Percentiles rank a stretch among this genome's conserved stretches.
These are phyloP conservation scores for Conistra vaccinii DNA, from an alignment of 2,888 invertebrate genomes.

Conservation along the genomic window DNA sequence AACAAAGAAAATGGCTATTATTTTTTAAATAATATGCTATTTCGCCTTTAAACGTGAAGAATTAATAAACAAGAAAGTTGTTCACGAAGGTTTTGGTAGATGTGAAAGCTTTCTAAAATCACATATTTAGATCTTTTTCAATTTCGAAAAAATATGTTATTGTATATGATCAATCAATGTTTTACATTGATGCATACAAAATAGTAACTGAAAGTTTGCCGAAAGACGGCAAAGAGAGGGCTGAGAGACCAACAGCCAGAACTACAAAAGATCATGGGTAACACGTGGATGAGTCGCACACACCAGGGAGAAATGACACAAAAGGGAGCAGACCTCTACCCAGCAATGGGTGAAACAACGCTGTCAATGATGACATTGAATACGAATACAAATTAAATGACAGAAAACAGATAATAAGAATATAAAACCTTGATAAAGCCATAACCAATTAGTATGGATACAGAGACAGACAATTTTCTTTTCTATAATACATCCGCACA, in stretches of 20 bases:
- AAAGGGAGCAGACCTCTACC: not conserved
- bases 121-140: too few relatives aligned
- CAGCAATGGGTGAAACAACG: not conserved
- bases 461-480: not conserved
- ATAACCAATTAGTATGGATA: not conserved
- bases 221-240: not conserved
- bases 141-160: too few relatives aligned
- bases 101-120: not conserved
- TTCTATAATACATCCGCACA: conserved; percentile 7
- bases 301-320: not conserved
- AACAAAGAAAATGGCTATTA: conserved; percentile 47
- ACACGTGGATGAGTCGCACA: too few relatives aligned
- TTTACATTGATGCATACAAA: not conserved
- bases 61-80: not conserved
- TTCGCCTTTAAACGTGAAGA: not conserved
- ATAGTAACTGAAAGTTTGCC: not conserved
- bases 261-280: not conserved
- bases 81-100: not conserved
- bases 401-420: not conserved
- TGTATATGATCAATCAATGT: not conserved
- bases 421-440: not conserved
- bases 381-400: too few relatives aligned
- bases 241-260: not conserved
- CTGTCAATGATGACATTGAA: not conserved
- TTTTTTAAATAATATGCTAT: conserved; percentile 21